These are phyloP conservation scores for Dolichotis patagonum DNA, from an alignment of 2,113 vertebrate species.

Conservation along the genomic window DNA sequence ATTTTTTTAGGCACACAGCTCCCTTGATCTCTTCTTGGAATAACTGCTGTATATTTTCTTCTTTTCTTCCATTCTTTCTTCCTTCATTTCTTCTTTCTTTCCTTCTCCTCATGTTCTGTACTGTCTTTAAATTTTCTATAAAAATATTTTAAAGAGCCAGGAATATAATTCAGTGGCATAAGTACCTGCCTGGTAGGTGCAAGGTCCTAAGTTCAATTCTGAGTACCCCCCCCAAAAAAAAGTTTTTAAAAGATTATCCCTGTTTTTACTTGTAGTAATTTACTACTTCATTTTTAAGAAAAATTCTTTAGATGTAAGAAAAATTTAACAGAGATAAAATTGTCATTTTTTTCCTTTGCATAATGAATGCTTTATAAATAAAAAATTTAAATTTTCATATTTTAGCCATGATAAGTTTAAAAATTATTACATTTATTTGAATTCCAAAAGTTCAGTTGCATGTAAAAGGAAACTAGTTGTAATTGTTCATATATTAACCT, in stretches of 20 bases:
- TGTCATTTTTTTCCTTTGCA: not conserved
- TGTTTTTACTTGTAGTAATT: not conserved
- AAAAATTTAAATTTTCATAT: not conserved
- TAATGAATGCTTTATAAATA: not conserved
- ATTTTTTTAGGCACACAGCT: not conserved
- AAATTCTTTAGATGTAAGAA: not conserved
- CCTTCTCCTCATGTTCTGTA: not conserved
- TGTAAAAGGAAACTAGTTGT: not conserved
- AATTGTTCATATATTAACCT: not conserved
- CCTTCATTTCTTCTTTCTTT: not conserved
- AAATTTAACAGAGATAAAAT: not conserved
- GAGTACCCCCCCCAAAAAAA: too few species aligned
- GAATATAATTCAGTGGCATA: too few species aligned
- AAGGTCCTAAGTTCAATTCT: too few species aligned
- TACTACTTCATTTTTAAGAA: not conserved
- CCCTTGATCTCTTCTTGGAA: not conserved
- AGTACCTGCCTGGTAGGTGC: too few species aligned
- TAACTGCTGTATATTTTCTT: not conserved
- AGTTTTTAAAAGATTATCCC: too few species aligned
- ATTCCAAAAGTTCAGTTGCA: not conserved
- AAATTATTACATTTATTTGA: not conserved
- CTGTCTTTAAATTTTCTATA: not conserved
- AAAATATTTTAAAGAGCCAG: not conserved
- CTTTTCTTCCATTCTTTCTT: rapidly evolving
- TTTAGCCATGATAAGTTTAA: not conserved